A percentile compares a stretch with the other conserved stretches of the same genome.
phyloP scores from a whole-genome alignment of 2,888 invertebrate genomes.

The Neria commutata region DNA sequence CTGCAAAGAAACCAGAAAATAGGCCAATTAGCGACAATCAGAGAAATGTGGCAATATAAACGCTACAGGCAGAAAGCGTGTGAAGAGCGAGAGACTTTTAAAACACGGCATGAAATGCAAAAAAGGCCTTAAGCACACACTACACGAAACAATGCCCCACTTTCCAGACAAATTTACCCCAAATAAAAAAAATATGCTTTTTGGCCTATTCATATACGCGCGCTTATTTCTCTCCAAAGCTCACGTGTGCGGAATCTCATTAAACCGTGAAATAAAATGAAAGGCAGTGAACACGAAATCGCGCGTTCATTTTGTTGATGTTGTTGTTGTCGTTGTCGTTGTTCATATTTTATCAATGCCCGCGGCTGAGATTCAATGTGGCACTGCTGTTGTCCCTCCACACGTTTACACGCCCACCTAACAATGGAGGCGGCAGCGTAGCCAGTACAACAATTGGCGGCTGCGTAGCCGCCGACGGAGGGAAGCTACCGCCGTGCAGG shows the following conservation, averaged over 20 bases:
- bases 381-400: too few species aligned
- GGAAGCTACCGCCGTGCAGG: too few species aligned
- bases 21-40: neutral
- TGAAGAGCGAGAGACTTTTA: too few species aligned
- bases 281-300: neutral
- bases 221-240: too few species aligned
- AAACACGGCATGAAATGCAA: neutral
- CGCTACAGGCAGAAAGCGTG: too few species aligned
- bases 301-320: neutral
- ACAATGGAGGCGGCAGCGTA: too few species aligned
- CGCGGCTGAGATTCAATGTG: too few species aligned
- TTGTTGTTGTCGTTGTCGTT: neutral
- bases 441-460: neutral
- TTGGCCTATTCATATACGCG: too few species aligned
- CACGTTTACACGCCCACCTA: neutral
- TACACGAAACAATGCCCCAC: neutral
- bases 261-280: slow-evolving; percentile 1
- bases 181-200: too few species aligned
- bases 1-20: neutral
- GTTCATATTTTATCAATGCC: too few species aligned
- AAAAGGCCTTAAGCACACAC: neutral
- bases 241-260: neutral
- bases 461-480: neutral
- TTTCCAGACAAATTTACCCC: neutral
- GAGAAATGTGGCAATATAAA: neutral